Evolutionary conservation across 1,140 invertebrate species (phyloP).

Genomic region (Babylonia areolata): DNA sequence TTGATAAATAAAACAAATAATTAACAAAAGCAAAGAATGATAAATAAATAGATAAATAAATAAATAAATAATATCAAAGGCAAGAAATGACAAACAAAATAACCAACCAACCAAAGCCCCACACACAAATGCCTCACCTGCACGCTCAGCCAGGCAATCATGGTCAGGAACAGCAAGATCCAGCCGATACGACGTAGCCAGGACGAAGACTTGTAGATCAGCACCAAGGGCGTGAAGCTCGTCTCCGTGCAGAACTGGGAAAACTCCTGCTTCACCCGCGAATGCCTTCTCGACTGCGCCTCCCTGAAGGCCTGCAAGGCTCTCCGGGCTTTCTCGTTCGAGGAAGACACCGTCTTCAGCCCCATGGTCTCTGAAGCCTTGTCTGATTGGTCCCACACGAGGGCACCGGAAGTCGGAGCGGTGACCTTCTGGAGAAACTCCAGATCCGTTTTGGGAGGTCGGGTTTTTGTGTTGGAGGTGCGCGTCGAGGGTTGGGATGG

Average conservation of each 20-base stretch:
- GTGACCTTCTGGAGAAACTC: neutral
- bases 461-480: neutral
- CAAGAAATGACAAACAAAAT: too few relatives aligned
- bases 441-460: neutral
- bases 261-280: slow-evolving; percentile 40
- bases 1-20: too few relatives aligned
- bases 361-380: too few relatives aligned
- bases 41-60: neutral
- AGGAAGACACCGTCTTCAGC: neutral
- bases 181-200: slow-evolving; percentile 55
- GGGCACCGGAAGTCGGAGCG: neutral
- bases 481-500: neutral
- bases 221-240: slow-evolving; percentile 64
- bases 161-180: slow-evolving; percentile 52
- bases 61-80: neutral
- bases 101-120: too few relatives aligned
- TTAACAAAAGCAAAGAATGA: too few relatives aligned
- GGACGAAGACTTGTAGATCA: slow-evolving; percentile 60
- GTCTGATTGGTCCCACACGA: neutral
- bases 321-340: neutral
- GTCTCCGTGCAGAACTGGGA: slow-evolving; percentile 58
- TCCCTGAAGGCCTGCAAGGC: neutral
- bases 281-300: neutral
- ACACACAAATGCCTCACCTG: too few relatives aligned
- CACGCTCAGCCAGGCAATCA: slow-evolving; percentile 53